These are phyloP conservation scores for Passerculus sandwichensis DNA, from an alignment of 2,797 vertebrate genomes.

Conservation along the genomic window DNA sequence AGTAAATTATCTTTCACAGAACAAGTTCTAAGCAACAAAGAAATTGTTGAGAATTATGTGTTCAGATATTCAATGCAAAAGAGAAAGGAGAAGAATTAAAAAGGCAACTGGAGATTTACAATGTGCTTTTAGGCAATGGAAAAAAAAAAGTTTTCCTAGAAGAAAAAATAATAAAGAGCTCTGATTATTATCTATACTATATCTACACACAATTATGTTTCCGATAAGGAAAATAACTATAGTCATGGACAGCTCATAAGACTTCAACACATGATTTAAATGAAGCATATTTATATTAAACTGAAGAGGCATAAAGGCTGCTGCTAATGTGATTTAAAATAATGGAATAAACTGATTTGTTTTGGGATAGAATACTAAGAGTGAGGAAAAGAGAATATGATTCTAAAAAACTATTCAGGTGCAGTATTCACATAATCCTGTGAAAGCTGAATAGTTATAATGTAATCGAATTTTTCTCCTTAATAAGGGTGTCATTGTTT, in stretches of 20 bases:
- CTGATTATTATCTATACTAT: neutral
- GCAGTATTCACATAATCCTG: neutral
- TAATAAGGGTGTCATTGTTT: neutral
- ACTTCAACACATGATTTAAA: neutral
- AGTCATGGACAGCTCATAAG: neutral
- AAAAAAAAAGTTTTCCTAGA: neutral
- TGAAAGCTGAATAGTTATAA: neutral
- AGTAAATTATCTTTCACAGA: neutral
- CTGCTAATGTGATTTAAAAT: neutral
- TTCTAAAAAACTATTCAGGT: neutral
- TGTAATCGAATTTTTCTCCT: neutral
- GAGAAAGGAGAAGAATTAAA: neutral
- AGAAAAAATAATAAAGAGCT: neutral
- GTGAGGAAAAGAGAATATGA: neutral
- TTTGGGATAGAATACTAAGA: neutral
- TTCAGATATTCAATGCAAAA: neutral
- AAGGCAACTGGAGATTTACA: neutral
- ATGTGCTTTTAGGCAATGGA: accelerated
- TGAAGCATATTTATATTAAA: neutral
- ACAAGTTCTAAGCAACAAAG: neutral
- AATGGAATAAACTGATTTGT: neutral
- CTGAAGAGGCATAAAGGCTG: neutral
- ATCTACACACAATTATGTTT: neutral
- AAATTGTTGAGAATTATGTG: neutral
- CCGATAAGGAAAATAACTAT: neutral